Percentiles rank a stretch among this genome's conserved stretches.
phyloP scores from a whole-genome alignment of 2,797 vertebrate species.

The Novumbra hubbsi region DNA sequence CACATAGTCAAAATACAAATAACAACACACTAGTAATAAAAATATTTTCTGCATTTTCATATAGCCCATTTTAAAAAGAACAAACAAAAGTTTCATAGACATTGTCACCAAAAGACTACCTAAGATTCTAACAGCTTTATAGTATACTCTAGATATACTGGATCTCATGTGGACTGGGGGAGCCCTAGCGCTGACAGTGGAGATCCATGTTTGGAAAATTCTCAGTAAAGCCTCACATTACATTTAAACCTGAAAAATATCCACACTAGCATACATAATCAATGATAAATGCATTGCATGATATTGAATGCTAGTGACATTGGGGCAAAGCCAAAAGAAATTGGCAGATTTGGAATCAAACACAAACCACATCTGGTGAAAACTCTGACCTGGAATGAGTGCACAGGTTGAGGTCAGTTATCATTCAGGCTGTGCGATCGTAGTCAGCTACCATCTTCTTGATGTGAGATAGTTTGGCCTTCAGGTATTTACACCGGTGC shows the following conservation, averaged over 20 bases:
- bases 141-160: neutral
- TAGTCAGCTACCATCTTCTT: constrained; percentile 86
- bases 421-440: constrained; percentile 62
- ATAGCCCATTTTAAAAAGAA: constrained; percentile 6
- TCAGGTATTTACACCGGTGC: constrained; percentile 82
- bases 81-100: neutral
- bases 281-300: neutral
- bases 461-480: constrained; percentile 85
- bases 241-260: neutral
- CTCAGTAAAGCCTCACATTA: neutral
- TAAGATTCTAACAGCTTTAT: neutral
- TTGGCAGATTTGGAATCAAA: neutral
- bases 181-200: neutral
- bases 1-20: neutral
- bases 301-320: neutral
- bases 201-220: neutral
- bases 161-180: neutral
- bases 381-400: neutral
- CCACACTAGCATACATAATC: neutral
- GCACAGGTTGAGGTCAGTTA: neutral
- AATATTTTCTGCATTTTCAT: constrained; percentile 8
- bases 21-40: neutral
- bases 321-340: neutral
- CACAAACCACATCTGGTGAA: neutral
- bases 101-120: neutral